Base-by-base conservation (phyloP, 2,113 vertebrate species). In the Centrocercus urophasianus region DNA sequence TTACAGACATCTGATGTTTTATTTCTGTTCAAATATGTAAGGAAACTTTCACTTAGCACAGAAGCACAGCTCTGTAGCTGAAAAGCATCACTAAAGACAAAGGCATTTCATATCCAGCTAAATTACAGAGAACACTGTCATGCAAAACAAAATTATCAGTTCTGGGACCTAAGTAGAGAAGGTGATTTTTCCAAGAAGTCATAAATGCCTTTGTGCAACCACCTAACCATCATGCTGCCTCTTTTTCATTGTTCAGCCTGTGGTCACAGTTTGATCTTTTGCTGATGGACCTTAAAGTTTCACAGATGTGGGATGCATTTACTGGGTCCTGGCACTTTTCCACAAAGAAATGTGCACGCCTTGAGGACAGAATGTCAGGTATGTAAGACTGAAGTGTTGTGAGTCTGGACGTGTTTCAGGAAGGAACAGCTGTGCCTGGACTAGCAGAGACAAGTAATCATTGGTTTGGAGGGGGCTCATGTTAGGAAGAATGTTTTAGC, bases 291-390 rank as follows among this genome's bases (percentile, higher is more conserved):
- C n/a, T 13, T 25, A 12, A 32, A 61, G 42, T 77, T 65, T 4
- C 69, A 43, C n/a, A 30, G n/a, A 24, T 61, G 40, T 27, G 25
- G 8, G 11, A 28, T 54, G 10, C 4, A 8, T 2, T 56, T 66
- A 0, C 21, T 32, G 17, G 0, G 0, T 81, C 25, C 28, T 24
- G 36, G 43, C 6, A 2, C 36, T 84, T 75, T n/a, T 75, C 17
- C 2, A 4, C 1, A 3, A 10, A 43, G 28, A 65, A 18, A 5
- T 4, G 5, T n/a, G 10, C 1, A 0, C 60, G 40, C 18, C 59
- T 54, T 3, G 34, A 82, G 60, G 36, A 24, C 2, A 13, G 14
- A 15, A 40, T 54, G 74, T 60, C 21, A 38, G 57, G 13, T 11
- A 1, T 8, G 14, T 4, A 21, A 27, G 24, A 38, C 19, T 28